A percentile compares a stretch with the other conserved stretches of the same genome.
phyloP scores from a whole-genome alignment of 1,140 invertebrate genomes.

The Druon quercuslanigerum region DNA sequence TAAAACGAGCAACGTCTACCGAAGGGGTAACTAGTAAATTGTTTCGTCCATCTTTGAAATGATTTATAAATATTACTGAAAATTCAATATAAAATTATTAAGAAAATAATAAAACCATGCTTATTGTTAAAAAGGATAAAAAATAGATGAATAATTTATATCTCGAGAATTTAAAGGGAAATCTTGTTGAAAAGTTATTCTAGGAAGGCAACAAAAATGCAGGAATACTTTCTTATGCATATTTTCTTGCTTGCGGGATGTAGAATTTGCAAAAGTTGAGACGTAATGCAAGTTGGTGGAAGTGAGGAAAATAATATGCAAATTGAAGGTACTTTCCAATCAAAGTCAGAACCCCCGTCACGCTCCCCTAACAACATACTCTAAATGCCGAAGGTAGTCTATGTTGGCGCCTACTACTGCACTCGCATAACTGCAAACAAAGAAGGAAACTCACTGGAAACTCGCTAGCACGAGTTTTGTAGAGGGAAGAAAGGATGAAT shows the following conservation, averaged over 20 bases:
- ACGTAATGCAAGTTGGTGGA: neutral
- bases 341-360: slow-evolving; percentile 29
- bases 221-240: too few species aligned
- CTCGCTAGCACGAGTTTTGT: slow-evolving; percentile 6
- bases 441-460: slow-evolving; percentile 11
- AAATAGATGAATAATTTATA: too few species aligned
- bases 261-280: neutral
- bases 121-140: too few species aligned
- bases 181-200: too few species aligned
- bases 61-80: too few species aligned
- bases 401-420: neutral
- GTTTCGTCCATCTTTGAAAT: slow-evolving; percentile 32
- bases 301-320: slow-evolving; percentile 36
- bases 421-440: slow-evolving; percentile 8
- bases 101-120: too few species aligned
- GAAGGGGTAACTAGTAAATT: slow-evolving; percentile 52
- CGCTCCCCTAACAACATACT: slow-evolving; percentile 34
- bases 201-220: too few species aligned
- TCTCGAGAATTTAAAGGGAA: too few species aligned
- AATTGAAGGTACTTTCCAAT: slow-evolving; percentile 34
- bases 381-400: slow-evolving; percentile 29
- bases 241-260: neutral
- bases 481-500: neutral
- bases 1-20: slow-evolving; percentile 63
- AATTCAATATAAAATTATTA: too few species aligned